Evolutionary conservation across 1,140 invertebrate species (phyloP).

Genomic region (Pachypsylla venusta): DNA sequence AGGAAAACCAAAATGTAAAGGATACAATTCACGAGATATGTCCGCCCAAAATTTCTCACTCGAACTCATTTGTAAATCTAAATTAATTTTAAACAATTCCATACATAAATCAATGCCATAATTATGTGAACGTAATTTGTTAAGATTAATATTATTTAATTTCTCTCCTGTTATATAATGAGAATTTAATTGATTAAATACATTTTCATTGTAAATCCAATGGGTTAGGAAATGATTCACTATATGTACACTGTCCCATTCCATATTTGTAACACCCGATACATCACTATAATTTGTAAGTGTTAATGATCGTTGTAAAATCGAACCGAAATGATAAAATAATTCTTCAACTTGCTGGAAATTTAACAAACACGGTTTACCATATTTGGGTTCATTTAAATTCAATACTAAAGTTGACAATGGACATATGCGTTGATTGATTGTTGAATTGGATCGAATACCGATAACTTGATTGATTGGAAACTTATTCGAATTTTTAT

Average conservation of each 20-base stretch:
- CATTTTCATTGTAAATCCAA: slow-evolving; percentile 58
- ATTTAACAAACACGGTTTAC: slow-evolving; percentile 50
- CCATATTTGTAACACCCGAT: slow-evolving; percentile 66
- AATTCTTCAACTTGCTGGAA: slow-evolving; percentile 58
- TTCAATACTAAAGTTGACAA: slow-evolving; percentile 69
- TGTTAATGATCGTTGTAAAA: slow-evolving; percentile 65
- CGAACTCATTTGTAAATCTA: slow-evolving; percentile 64
- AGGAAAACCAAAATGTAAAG: slow-evolving; percentile 53
- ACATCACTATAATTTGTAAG: slow-evolving; percentile 66
- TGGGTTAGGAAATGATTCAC: slow-evolving; percentile 63
- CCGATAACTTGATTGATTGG: slow-evolving; percentile 48
- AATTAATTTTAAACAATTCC: slow-evolving; percentile 62
- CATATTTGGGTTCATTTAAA: slow-evolving; percentile 45
- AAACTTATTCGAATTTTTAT: slow-evolving; percentile 32
- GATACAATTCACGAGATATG: slow-evolving; percentile 59
- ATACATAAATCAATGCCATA: slow-evolving; percentile 59
- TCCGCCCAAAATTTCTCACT: slow-evolving; percentile 59
- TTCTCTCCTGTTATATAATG: slow-evolving; percentile 58
- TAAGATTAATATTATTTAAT: slow-evolving; percentile 46
- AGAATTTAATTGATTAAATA: slow-evolving; percentile 48
- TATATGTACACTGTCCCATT: slow-evolving; percentile 78
- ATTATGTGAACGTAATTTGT: slow-evolving; percentile 51
- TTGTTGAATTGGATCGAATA: slow-evolving; percentile 35
- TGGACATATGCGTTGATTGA: slow-evolving; percentile 48
- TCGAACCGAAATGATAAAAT: slow-evolving; percentile 66